A percentile compares a stretch with the other conserved stretches of the same genome.
Evolutionary conservation across 2,797 vertebrate species (phyloP).

Genomic region (Tapera naevia): DNA sequence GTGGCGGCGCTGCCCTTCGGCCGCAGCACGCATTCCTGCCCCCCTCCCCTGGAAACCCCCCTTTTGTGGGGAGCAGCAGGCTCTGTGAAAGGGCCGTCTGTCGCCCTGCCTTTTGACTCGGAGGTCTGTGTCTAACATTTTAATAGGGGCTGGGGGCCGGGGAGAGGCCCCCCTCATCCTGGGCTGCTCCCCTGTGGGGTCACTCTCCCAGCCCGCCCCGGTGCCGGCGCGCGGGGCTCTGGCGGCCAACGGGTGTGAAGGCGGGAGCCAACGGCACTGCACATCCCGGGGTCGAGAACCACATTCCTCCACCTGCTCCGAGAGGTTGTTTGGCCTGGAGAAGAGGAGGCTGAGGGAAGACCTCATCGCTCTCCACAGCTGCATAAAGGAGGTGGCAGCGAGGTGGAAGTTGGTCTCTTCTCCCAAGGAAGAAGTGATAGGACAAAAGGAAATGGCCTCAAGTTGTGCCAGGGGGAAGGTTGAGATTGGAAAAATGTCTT

Average conservation of each 20-base stretch:
- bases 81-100: constrained; percentile 65
- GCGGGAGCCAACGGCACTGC: background rate
- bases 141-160: constrained; percentile 29
- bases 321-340: too few relatives aligned
- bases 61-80: constrained; percentile 61
- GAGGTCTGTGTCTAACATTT: constrained; percentile 58
- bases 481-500: too few relatives aligned
- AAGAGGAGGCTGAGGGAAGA: too few relatives aligned
- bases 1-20: constrained; percentile 41
- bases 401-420: too few relatives aligned
- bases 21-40: constrained; percentile 63
- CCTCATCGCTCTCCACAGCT: too few relatives aligned
- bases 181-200: background rate
- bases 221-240: fast-evolving
- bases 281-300: fast-evolving
- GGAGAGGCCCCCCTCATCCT: background rate
- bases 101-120: constrained; percentile 65
- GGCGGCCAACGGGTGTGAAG: fast-evolving
- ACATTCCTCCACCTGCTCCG: background rate
- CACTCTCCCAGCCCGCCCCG: constrained; percentile 24
- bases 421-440: too few relatives aligned
- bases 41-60: constrained; percentile 68
- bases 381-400: too few relatives aligned
- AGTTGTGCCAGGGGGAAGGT: too few relatives aligned
- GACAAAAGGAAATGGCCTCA: too few relatives aligned